Base-by-base conservation (phyloP, 2,888 invertebrate genomes). In the Itoplectis maculator region DNA sequence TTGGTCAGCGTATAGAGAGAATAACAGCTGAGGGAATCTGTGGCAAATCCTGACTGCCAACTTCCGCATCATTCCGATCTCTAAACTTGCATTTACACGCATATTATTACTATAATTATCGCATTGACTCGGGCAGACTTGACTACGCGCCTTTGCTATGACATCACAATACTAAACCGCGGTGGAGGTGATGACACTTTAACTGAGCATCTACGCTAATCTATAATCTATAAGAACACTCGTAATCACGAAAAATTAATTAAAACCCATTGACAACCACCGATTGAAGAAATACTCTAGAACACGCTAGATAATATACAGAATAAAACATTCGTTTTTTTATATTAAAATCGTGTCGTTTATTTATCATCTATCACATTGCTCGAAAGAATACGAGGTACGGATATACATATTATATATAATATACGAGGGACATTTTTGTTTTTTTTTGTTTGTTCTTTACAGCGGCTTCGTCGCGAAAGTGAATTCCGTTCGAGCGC, bases 321-420 rank as follows among this genome's bases (percentile, higher is more conserved):
- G 63, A 35, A 69, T 61, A 61, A 37, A 37, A 37, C 13, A 35
- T 29, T 20, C n/a, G 49, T 79, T 49, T 49, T 79, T 69, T 69
- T 79, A 20, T 70, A 70, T 70, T 51, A 69, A 77, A 77, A 77
- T 78, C 37, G 69, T 23, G 59, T 66, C 18, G 35, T 83, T 84
- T 81, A 79, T 81, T 83, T 79, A 83, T 83, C 66, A 70, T 79
- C 79, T 72, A 76, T 61, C 68, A 49, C 61, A 51, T 61, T 23
- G 61, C 61, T 69, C 76, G 61, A 51, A 42, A 59, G 59, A 76
- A 47, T 66, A 75, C 66, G 66, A 56, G 59, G 5, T 61, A 69
- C 8, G 23, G 59, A 40, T 66, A 66, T 66, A 66, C 20, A 37
- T 47, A 76, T 79, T 66, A 78, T 81, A 37, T 75, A 66, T 74